Evolutionary conservation across 2,888 invertebrate species (phyloP).

Genomic region (Sarcophaga subvicina): DNA sequence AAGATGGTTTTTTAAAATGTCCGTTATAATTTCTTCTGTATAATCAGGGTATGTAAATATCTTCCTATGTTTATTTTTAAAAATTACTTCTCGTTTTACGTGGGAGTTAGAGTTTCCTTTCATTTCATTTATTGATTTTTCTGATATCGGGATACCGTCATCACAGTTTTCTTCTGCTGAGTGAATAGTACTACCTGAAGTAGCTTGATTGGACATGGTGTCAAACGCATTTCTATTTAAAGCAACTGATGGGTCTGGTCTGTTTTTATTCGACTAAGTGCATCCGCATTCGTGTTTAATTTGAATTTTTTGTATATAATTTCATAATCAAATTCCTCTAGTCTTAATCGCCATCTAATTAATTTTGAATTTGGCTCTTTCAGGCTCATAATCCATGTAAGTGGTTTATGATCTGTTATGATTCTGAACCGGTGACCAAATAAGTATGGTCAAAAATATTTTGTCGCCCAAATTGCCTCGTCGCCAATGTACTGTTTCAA

Average conservation of each 20-base stretch:
- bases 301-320: slow-evolving; percentile 41
- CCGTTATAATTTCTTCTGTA: too few species aligned
- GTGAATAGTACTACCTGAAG: slow-evolving; percentile 54
- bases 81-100: slow-evolving; percentile 47
- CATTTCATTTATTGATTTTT: slow-evolving; percentile 70
- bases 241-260: slow-evolving; percentile 25
- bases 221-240: slow-evolving; percentile 40
- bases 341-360: slow-evolving; percentile 33
- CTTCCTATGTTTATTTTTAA: slow-evolving; percentile 67
- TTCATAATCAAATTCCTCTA: slow-evolving; percentile 41
- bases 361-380: slow-evolving; percentile 49
- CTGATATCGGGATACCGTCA: slow-evolving; percentile 70
- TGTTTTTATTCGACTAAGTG: slow-evolving; percentile 25
- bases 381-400: slow-evolving; percentile 14
- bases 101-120: slow-evolving; percentile 22
- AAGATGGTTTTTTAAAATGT: slow-evolving; percentile 46
- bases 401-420: slow-evolving; percentile 28
- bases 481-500: too few species aligned
- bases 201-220: slow-evolving; percentile 31
- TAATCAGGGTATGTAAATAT: too few species aligned
- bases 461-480: slow-evolving; percentile 4
- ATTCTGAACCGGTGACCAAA: slow-evolving; percentile 11
- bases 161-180: slow-evolving; percentile 64
- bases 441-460: slow-evolving; percentile 1
- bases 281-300: slow-evolving; percentile 8